These are phyloP conservation scores for Andrena dorsata DNA, from an alignment of 2,888 invertebrate species.

Conservation along the genomic window DNA sequence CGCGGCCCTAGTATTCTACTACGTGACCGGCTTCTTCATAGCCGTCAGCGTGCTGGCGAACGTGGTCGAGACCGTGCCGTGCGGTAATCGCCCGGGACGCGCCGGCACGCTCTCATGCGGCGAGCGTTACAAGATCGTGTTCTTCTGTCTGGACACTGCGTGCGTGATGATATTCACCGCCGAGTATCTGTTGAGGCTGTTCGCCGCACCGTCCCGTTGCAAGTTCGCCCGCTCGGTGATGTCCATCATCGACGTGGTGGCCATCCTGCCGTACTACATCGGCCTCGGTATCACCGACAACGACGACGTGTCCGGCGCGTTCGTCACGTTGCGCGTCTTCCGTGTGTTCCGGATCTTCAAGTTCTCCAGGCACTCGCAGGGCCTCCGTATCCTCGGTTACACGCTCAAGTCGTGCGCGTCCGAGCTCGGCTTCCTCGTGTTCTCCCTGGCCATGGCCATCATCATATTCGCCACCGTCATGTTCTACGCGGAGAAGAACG, in stretches of 20 bases:
- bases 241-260: slow-evolving; percentile 99
- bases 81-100: slow-evolving; percentile 94
- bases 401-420: slow-evolving; percentile 99
- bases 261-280: slow-evolving; percentile 99
- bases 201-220: slow-evolving; percentile 99
- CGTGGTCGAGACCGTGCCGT: slow-evolving; percentile 98
- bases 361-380: slow-evolving; percentile 99
- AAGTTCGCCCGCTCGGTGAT: slow-evolving; percentile 99
- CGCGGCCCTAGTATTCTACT: slow-evolving; percentile 99
- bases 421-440: slow-evolving; percentile 99
- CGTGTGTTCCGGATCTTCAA: slow-evolving; percentile 99
- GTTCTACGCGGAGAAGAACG: slow-evolving; percentile 99
- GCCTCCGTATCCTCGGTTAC: slow-evolving; percentile 98
- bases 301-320: slow-evolving; percentile 99
- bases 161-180: slow-evolving; percentile 99
- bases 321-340: slow-evolving; percentile 99
- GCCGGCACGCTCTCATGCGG: slow-evolving; percentile 97
- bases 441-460: slow-evolving; percentile 99
- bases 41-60: slow-evolving; percentile 99
- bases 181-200: slow-evolving; percentile 97
- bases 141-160: slow-evolving; percentile 99
- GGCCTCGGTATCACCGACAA: slow-evolving; percentile 99
- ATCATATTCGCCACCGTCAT: slow-evolving; percentile 99
- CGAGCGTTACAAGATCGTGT: slow-evolving; percentile 98
- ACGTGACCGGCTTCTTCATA: slow-evolving; percentile 99